phyloP scores from a whole-genome alignment of 2,113 vertebrate genomes.

The Oplegnathus fasciatus region DNA sequence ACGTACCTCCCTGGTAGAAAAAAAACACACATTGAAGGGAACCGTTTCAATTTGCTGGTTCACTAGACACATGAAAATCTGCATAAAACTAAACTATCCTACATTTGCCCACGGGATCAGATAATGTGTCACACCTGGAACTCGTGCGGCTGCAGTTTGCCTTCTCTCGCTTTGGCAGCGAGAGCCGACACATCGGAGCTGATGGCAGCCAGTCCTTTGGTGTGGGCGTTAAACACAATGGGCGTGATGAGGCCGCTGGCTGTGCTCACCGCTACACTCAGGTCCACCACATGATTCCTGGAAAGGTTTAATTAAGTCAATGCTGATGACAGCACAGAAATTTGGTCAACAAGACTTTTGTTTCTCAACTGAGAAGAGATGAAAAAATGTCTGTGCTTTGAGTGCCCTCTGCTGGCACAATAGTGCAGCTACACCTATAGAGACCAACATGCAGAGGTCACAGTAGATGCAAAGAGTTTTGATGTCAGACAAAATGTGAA shows the following conservation, averaged over 20 bases:
- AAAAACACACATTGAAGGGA: neutral
- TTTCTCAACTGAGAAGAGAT: rapidly evolving
- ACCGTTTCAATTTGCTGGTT: neutral
- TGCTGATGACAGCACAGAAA: neutral
- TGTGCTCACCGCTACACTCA: conserved; percentile 95
- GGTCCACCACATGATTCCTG: conserved; percentile 97
- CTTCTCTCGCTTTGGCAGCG: conserved; percentile 92
- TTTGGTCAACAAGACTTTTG: neutral
- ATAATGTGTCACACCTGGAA: conserved; percentile 89
- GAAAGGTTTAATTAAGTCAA: conserved; percentile 26
- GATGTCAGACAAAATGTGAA: neutral
- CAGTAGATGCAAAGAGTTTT: neutral
- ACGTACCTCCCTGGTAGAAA: conserved; percentile 92
- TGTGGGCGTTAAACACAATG: conserved; percentile 97
- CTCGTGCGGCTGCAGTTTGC: conserved; percentile 96
- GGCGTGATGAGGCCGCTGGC: conserved; percentile 95
- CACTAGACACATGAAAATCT: no score
- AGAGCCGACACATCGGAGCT: conserved; percentile 89
- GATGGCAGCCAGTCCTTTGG: conserved; percentile 93
- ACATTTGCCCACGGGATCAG: neutral
- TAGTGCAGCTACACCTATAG: conserved; percentile 1
- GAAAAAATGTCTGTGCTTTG: neutral
- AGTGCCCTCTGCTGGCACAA: conserved; percentile 32
- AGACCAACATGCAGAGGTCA: neutral
- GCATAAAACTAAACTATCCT: no score